These are phyloP conservation scores for Aleiodes testaceus DNA, from an alignment of 2,888 invertebrate genomes.

Conservation along the genomic window DNA sequence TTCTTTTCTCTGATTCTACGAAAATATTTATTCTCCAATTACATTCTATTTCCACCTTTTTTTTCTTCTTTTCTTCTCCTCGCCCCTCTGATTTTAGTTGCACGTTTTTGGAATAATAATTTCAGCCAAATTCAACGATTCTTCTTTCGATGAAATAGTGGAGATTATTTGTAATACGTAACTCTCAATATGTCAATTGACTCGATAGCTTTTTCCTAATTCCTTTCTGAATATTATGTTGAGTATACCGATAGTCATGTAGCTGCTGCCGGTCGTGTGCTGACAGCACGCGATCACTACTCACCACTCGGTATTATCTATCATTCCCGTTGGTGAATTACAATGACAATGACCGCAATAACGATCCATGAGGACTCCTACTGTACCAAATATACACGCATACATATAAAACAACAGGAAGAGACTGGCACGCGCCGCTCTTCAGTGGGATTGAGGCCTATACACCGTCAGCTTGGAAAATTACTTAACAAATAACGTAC, in stretches of 20 bases:
- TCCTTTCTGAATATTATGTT: slow-evolving; percentile 1
- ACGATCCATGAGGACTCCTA: slow-evolving; percentile 55
- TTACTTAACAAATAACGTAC: slow-evolving; percentile 71
- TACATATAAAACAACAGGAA: slow-evolving; percentile 43
- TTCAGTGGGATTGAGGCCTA: slow-evolving; percentile 53
- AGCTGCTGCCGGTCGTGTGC: slow-evolving; percentile 59
- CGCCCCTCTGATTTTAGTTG: not conserved
- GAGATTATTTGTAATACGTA: too few relatives aligned
- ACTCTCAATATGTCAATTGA: slow-evolving; percentile 1
- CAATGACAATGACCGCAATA: slow-evolving; percentile 63
- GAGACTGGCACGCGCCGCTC: slow-evolving; percentile 54
- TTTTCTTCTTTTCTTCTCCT: too few relatives aligned
- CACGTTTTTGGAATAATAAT: slow-evolving; percentile 12
- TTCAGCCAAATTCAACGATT: too few relatives aligned
- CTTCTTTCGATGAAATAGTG: too few relatives aligned
- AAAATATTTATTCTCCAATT: slow-evolving; percentile 55
- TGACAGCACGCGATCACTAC: slow-evolving; percentile 52
- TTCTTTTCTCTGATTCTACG: slow-evolving; percentile 46
- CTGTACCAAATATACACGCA: slow-evolving; percentile 8
- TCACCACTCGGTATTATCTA: slow-evolving; percentile 56
- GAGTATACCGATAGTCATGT: slow-evolving; percentile 1
- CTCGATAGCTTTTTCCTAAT: not conserved
- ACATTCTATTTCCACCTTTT: slow-evolving; percentile 40
- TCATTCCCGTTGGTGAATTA: slow-evolving; percentile 59
- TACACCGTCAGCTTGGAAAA: slow-evolving; percentile 70